Conservation (phyloP, 2,797 vertebrate genomes). For the Morelia viridis region DNA sequence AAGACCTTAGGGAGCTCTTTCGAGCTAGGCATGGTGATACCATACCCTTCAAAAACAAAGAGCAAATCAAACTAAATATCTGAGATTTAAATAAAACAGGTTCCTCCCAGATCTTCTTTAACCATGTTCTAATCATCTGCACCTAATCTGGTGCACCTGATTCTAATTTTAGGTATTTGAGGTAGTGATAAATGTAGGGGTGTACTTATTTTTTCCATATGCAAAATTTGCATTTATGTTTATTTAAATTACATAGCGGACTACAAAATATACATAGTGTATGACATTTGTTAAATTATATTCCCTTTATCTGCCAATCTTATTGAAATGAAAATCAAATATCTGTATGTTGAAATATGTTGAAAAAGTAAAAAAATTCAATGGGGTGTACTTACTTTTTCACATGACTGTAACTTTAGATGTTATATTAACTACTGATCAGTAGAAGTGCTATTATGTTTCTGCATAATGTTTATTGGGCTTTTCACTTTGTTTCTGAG, state of each 20-base stretch:
- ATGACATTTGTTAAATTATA: no score
- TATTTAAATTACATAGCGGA: not conserved
- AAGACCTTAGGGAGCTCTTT: no score
- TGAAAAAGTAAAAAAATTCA: not conserved
- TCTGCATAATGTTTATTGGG: not conserved
- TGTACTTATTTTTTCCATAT: not conserved
- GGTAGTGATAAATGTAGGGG: not conserved
- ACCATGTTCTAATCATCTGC: not conserved
- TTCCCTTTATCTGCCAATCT: no score
- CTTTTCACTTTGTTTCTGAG: not conserved
- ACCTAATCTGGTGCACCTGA: not conserved
- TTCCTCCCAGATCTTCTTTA: not conserved
- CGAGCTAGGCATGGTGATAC: no score
- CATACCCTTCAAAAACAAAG: no score
- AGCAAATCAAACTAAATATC: not conserved
- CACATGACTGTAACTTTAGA: not conserved
- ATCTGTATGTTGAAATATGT: not conserved
- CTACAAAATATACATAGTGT: not conserved
- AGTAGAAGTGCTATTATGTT: not conserved
- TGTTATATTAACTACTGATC: not conserved
- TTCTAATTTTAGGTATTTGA: not conserved
- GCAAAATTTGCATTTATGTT: not conserved
- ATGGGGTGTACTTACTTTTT: not conserved
- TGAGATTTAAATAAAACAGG: not conserved
- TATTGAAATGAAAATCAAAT: not conserved